Percentiles rank a stretch among this genome's conserved stretches.
Evolutionary conservation across 1,140 invertebrate genomes (phyloP).

Genomic region (Trichonephila clavata): DNA sequence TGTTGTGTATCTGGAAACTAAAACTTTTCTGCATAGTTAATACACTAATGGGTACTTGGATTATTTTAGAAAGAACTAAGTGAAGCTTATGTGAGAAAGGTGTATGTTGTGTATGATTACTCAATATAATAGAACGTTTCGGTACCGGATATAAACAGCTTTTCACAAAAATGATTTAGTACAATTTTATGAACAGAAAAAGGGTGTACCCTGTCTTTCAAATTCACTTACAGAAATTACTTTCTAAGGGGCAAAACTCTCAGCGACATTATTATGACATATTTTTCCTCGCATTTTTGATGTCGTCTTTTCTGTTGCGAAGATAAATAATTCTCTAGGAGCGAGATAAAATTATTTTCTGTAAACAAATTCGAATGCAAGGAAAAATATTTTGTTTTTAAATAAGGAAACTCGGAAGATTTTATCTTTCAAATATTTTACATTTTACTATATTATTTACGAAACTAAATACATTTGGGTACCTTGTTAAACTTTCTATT

Average conservation of each 20-base stretch:
- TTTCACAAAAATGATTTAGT: neutral
- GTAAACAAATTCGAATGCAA: too few relatives aligned
- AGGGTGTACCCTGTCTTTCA: neutral
- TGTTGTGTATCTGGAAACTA: neutral
- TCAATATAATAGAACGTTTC: neutral
- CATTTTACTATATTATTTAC: too few relatives aligned
- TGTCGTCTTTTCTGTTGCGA: too few relatives aligned
- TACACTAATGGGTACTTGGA: neutral
- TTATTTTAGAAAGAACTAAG: neutral
- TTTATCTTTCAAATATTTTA: too few relatives aligned
- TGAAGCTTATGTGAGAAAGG: neutral
- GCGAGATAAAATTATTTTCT: too few relatives aligned
- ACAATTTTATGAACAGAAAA: neutral
- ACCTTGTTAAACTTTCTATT: too few relatives aligned
- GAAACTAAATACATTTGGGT: too few relatives aligned
- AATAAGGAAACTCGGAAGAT: too few relatives aligned
- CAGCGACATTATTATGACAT: neutral
- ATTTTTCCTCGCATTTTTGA: too few relatives aligned
- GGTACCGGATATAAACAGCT: neutral
- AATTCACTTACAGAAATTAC: constrained; percentile 15
- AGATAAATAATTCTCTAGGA: too few relatives aligned
- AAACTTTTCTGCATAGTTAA: neutral
- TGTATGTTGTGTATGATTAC: neutral
- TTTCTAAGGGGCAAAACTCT: neutral
- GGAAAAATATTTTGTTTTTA: too few relatives aligned